Percentiles rank a stretch among this genome's conserved stretches.
phyloP scores from a whole-genome alignment of 2,888 invertebrate genomes.

The Agrotis exclamationis region DNA sequence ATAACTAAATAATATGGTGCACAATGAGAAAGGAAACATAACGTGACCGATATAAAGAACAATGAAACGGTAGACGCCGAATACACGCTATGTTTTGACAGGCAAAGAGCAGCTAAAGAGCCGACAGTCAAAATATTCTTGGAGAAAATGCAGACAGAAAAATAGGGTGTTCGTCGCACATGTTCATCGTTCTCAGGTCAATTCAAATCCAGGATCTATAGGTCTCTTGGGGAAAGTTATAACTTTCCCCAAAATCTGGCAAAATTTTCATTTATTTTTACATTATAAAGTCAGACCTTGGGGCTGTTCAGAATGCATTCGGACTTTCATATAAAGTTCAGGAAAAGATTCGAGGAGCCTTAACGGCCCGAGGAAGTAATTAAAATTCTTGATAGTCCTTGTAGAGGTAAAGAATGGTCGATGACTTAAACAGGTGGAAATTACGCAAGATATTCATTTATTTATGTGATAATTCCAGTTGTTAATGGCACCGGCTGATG shows the following conservation, averaged over 20 bases:
- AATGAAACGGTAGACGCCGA: conserved; percentile 70
- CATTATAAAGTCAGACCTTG: too few species aligned
- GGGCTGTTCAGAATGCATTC: not conserved
- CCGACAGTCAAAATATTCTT: conserved; percentile 12
- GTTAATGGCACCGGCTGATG: conserved; percentile 23
- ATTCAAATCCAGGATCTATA: not conserved
- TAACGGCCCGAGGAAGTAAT: conserved; percentile 8
- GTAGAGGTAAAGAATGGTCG: conserved; percentile 38
- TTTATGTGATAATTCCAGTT: conserved; percentile 28
- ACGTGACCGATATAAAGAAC: conserved; percentile 73
- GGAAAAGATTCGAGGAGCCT: not conserved
- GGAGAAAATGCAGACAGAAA: not conserved
- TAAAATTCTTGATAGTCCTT: conserved; percentile 13
- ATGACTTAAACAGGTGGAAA: conserved; percentile 41
- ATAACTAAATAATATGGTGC: conserved; percentile 60
- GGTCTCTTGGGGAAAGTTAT: too few species aligned
- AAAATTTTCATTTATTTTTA: too few species aligned
- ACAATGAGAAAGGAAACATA: conserved; percentile 68
- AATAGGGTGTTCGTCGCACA: not conserved
- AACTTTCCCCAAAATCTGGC: not conserved
- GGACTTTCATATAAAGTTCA: not conserved
- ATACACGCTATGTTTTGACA: conserved; percentile 68
- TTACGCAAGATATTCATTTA: conserved; percentile 32
- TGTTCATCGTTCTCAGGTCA: too few species aligned
- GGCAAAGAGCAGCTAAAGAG: conserved; percentile 55